Evolutionary conservation across 2,888 invertebrate species (phyloP).

Genomic region (Epirrhoe alternata): DNA sequence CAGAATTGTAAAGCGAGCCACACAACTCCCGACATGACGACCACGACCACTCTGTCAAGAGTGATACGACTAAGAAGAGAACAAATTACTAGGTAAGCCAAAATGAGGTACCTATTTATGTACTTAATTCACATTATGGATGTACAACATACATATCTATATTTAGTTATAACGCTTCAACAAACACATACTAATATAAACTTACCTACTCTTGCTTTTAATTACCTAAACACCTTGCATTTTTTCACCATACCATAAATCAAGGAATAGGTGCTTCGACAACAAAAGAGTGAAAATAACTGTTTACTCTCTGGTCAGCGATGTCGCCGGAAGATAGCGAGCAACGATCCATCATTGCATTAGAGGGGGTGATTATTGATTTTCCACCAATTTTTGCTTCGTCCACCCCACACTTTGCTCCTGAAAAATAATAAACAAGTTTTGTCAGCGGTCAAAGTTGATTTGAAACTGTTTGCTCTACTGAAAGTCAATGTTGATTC

Average conservation of each 20-base stretch:
- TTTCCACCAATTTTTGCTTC: conserved; percentile 63
- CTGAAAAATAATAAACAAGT: conserved; percentile 44
- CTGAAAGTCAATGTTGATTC: conserved; percentile 30
- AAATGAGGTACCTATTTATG: too few relatives aligned
- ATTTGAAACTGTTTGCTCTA: conserved; percentile 32
- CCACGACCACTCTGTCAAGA: too few relatives aligned
- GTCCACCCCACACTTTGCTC: conserved; percentile 34
- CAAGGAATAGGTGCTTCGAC: conserved; percentile 34
- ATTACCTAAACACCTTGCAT: background rate
- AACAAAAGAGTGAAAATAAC: conserved; percentile 52
- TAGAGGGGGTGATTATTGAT: conserved; percentile 77
- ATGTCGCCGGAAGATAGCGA: conserved; percentile 75
- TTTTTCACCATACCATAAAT: too few relatives aligned
- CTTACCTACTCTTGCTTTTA: too few relatives aligned
- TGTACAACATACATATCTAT: background rate
- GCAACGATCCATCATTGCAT: conserved; percentile 76
- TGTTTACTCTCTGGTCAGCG: conserved; percentile 61
- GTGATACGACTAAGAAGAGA: too few relatives aligned
- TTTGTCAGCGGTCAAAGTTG: conserved; percentile 35
- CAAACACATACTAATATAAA: too few relatives aligned
- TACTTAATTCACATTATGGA: too few relatives aligned
- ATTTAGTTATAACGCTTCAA: too few relatives aligned
- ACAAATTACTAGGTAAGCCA: too few relatives aligned
- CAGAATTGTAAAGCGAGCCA: too few relatives aligned
- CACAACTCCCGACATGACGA: too few relatives aligned